Base-by-base conservation (phyloP, 2,888 invertebrate species). In the Ischnus inquisitorius region DNA sequence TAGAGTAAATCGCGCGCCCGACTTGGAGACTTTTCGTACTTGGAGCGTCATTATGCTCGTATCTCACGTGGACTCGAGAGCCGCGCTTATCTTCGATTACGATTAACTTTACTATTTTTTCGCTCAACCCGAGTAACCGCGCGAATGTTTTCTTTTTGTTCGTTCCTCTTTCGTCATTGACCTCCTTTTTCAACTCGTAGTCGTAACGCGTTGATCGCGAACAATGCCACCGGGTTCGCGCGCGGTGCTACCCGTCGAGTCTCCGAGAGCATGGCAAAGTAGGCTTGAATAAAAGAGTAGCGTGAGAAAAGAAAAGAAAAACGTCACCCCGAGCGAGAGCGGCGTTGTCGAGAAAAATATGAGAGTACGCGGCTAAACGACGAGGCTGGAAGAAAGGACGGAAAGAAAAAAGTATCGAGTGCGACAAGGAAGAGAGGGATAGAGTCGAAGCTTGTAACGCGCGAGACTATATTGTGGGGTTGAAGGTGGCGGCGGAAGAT, bases 401-500 rank as follows among this genome's bases (percentile, higher is more conserved):
- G 14, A 25, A 34, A 39, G n/a, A 5, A 14, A 3, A 28, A 28
- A 25, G 34, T 22, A 75, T 22, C 46, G 12, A 16, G 46, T 12
- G 41, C 10, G 22, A 75, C 83, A 83, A 68, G 75, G 67, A 68
- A 60, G 79, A 69, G 80, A 75, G 16, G 74, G 82, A 85, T 46
- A 67, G 65, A 79, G 65, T 80, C 57, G 79, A 82, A 85, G 57
- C 25, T 25, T 46, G 28, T 5, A 62, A 48, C 48, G 83, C 84
- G 84, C 79, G 80, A 75, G 82, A 86, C 88, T 88, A 85, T 87
- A 88, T 51, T 3, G 46, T 6, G 60, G 77, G 77, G 68, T 68
- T 72, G 72, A 77, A 69, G 75, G 60, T 67, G 60, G 6, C 48
- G 4, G 62, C n/a, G 34, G 46, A 46, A 78, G 88, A 92, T 92